phyloP scores from a whole-genome alignment of 2,888 invertebrate genomes.

The Pecten maximus region DNA sequence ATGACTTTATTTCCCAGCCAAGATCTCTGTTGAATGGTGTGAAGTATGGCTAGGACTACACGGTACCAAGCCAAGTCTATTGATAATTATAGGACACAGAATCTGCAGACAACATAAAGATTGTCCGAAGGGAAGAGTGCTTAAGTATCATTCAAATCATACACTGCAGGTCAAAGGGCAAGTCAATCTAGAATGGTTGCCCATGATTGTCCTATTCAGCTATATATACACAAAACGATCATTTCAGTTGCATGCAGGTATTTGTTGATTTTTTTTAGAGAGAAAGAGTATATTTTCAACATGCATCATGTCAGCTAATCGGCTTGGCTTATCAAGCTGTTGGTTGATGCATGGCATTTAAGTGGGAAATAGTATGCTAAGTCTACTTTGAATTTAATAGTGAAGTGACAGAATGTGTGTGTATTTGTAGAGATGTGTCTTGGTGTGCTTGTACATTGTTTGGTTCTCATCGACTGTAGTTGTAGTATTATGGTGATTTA shows the following conservation, averaged over 20 bases:
- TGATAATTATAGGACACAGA: not conserved
- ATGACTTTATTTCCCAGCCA: conserved; percentile 21
- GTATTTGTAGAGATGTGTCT: conserved; percentile 23
- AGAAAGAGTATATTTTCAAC: not conserved
- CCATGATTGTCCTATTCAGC: not conserved
- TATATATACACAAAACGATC: not conserved
- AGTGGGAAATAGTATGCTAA: not conserved
- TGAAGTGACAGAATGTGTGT: not conserved
- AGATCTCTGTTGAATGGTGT: not conserved
- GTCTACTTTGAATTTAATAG: not conserved
- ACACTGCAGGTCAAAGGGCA: not conserved
- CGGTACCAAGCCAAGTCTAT: not conserved
- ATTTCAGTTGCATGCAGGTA: not conserved
- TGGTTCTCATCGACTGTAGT: not conserved
- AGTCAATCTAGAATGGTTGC: not conserved
- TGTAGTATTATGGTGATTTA: not conserved
- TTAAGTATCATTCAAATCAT: not conserved
- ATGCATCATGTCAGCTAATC: not conserved
- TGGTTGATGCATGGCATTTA: not conserved
- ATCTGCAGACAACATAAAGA: not conserved
- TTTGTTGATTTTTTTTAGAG: not conserved
- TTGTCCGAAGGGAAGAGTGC: not conserved
- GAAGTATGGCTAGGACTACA: not conserved
- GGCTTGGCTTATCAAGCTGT: not conserved
- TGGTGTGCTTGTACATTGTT: not conserved